phyloP scores from a whole-genome alignment of 2,888 invertebrate genomes.

The Leucoma salicis region DNA sequence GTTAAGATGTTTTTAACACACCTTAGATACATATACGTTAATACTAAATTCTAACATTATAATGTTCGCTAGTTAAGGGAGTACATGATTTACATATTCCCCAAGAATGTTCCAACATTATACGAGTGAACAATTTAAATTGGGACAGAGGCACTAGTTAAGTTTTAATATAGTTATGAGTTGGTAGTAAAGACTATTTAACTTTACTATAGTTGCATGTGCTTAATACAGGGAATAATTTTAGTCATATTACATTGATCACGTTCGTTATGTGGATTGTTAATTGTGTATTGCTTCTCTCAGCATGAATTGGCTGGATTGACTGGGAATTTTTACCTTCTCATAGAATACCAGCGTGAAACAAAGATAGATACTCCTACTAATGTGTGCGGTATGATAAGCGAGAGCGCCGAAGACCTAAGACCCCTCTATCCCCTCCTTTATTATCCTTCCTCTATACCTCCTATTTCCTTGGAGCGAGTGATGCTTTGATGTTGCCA shows the following conservation, averaged over 20 bases:
- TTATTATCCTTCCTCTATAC: too few relatives aligned
- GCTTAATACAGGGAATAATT: slow-evolving; percentile 46
- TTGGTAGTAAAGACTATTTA: slow-evolving; percentile 33
- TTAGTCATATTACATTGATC: slow-evolving; percentile 40
- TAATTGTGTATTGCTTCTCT: slow-evolving; percentile 8
- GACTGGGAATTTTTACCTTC: too few relatives aligned
- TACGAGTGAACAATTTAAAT: slow-evolving; percentile 4
- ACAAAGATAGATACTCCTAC: too few relatives aligned
- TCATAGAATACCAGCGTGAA: too few relatives aligned
- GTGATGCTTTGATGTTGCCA: too few relatives aligned
- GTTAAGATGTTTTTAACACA: background rate
- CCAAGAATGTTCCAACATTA: background rate
- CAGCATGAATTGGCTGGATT: too few relatives aligned
- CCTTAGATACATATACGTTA: background rate
- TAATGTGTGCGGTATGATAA: too few relatives aligned
- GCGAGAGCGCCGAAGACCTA: too few relatives aligned
- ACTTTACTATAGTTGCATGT: slow-evolving; percentile 40
- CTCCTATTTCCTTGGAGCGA: too few relatives aligned
- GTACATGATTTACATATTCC: slow-evolving; percentile 5
- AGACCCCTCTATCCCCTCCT: too few relatives aligned
- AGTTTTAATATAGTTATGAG: slow-evolving; percentile 30
- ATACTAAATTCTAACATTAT: slow-evolving; percentile 1
- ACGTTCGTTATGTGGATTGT: slow-evolving; percentile 15
- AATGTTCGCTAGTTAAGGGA: slow-evolving; percentile 3
- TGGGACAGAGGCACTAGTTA: slow-evolving; percentile 1